Percentiles rank a stretch among this genome's conserved stretches.
These are phyloP conservation scores for Periophthalmus modestus DNA, from an alignment of 2,113 vertebrate species.

Conservation along the genomic window DNA sequence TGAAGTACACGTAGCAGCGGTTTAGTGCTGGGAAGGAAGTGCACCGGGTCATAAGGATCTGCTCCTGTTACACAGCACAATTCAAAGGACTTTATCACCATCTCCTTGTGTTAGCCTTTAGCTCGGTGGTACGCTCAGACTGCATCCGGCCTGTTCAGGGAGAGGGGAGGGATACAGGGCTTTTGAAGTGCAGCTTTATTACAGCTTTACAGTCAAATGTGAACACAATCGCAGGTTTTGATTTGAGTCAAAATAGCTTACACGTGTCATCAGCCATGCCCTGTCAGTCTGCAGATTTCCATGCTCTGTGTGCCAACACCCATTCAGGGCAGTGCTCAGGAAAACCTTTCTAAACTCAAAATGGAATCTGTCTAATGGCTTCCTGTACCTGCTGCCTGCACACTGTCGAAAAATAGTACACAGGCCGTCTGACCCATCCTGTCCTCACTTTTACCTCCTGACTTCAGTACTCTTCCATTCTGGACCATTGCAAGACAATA, in stretches of 20 bases:
- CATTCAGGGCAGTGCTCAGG: slow-evolving; percentile 63
- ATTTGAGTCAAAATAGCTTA: slow-evolving; percentile 62
- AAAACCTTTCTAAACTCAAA: slow-evolving; percentile 62
- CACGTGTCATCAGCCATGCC: slow-evolving; percentile 54
- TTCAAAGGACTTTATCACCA: slow-evolving; percentile 70
- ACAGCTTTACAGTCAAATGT: slow-evolving; percentile 29
- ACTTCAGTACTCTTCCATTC: slow-evolving; percentile 15
- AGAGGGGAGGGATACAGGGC: slow-evolving; percentile 44
- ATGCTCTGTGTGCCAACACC: slow-evolving; percentile 61
- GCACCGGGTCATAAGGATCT: slow-evolving; percentile 60
- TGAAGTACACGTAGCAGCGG: slow-evolving; percentile 19
- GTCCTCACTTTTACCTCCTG: slow-evolving; percentile 25
- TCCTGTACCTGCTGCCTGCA: slow-evolving; percentile 55
- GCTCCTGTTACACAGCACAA: slow-evolving; percentile 67
- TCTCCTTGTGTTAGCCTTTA: slow-evolving; percentile 52
- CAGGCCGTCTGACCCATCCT: slow-evolving; percentile 16
- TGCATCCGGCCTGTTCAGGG: slow-evolving; percentile 58
- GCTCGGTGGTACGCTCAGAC: slow-evolving; percentile 50
- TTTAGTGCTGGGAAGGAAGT: slow-evolving; percentile 71
- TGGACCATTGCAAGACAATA: neutral
- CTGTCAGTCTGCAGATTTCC: slow-evolving; percentile 76
- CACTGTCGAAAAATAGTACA: slow-evolving; percentile 31
- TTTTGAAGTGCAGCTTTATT: slow-evolving; percentile 63
- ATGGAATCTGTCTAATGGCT: slow-evolving; percentile 73
- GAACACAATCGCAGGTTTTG: slow-evolving; percentile 8